phyloP scores from a whole-genome alignment of 2,888 invertebrate genomes.

The Metallyticus violacea region DNA sequence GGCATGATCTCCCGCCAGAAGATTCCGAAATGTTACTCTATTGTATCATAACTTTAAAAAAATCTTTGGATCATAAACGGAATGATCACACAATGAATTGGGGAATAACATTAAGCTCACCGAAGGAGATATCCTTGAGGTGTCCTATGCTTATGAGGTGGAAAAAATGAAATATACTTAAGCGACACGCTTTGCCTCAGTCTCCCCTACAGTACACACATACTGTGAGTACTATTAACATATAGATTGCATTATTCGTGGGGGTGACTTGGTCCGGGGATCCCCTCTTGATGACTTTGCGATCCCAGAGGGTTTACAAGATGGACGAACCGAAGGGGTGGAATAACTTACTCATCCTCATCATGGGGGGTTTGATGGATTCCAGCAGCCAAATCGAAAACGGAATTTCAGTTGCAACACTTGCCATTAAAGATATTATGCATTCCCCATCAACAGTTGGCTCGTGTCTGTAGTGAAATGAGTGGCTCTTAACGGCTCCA shows the following conservation, averaged over 20 bases:
- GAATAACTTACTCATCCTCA: not conserved
- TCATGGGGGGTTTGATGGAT: not conserved
- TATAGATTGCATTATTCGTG: conserved; percentile 30
- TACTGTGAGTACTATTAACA: conserved; percentile 24
- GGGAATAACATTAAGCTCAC: too few species aligned
- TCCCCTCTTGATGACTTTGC: not conserved
- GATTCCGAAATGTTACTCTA: too few species aligned
- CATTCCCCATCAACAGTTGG: not conserved
- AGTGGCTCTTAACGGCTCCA: too few species aligned
- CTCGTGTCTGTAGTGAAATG: not conserved
- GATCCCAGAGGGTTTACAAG: not conserved
- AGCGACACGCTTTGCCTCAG: not conserved
- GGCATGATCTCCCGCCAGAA: too few species aligned
- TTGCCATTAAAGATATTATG: not conserved
- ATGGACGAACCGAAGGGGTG: not conserved
- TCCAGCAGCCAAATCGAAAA: not conserved
- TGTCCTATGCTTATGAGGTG: not conserved
- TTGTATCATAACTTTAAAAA: too few species aligned
- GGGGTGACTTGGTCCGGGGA: not conserved
- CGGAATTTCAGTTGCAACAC: not conserved
- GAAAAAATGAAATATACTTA: not conserved
- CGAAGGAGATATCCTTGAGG: too few species aligned
- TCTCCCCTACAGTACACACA: not conserved
- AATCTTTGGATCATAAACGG: too few species aligned
- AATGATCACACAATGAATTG: too few species aligned